phyloP scores from a whole-genome alignment of 2,113 vertebrate species.

The Upupa epops region DNA sequence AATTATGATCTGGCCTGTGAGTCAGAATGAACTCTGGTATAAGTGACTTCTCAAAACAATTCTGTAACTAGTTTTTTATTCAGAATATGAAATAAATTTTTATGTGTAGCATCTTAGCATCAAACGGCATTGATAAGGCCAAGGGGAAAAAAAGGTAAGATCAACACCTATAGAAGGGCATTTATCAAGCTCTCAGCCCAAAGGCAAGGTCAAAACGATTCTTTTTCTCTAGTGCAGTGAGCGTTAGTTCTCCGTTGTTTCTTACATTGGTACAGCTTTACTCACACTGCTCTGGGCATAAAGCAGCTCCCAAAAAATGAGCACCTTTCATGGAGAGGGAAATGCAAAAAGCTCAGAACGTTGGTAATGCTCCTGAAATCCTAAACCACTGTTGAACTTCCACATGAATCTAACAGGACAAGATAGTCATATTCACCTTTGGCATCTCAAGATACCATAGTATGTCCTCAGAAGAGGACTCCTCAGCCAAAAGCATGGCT shows the following conservation, averaged over 20 bases:
- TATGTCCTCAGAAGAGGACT: neutral
- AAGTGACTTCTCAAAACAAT: neutral
- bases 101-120: neutral
- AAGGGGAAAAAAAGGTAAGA: neutral
- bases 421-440: neutral
- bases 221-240: neutral
- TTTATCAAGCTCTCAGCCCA: neutral
- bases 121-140: neutral
- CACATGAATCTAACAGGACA: neutral
- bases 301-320: neutral
- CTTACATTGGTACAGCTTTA: neutral
- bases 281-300: neutral
- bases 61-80: neutral
- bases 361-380: neutral
- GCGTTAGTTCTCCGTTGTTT: neutral
- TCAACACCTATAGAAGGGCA: neutral
- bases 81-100: neutral
- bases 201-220: neutral
- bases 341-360: neutral
- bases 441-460: neutral
- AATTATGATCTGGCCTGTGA: constrained; percentile 15
- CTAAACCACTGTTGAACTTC: neutral
- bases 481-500: neutral
- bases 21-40: neutral
- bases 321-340: neutral